Percentiles rank a stretch among this genome's conserved stretches.
These are phyloP conservation scores for Masticophis lateralis DNA, from an alignment of 2,797 vertebrate species.

Conservation along the genomic window DNA sequence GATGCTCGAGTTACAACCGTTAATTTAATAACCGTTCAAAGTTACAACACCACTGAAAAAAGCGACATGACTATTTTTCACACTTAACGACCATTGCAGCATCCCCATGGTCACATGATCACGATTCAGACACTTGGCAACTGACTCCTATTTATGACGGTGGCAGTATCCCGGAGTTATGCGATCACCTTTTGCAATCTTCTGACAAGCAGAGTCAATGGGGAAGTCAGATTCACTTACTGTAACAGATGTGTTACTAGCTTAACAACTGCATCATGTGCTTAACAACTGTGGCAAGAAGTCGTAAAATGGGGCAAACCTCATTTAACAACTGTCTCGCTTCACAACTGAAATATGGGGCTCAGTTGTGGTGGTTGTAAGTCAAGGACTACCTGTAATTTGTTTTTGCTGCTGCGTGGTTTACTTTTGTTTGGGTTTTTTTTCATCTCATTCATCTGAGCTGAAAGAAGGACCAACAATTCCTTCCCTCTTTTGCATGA, in stretches of 20 bases:
- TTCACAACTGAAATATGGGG: background rate
- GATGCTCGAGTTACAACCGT: background rate
- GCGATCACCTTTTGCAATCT: background rate
- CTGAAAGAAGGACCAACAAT: background rate
- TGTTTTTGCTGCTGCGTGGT: background rate
- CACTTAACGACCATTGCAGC: background rate
- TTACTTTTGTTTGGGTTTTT: background rate
- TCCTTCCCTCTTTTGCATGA: background rate
- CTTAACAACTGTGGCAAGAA: background rate
- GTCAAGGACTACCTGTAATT: background rate
- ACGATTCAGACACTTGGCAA: background rate
- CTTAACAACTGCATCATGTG: background rate
- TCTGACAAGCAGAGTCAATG: background rate
- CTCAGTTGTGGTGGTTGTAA: background rate
- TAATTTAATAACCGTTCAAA: background rate
- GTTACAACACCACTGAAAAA: background rate
- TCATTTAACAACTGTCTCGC: background rate
- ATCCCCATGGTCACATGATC: background rate
- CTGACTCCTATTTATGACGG: background rate
- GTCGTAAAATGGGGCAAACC: background rate
- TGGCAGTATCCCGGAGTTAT: no score
- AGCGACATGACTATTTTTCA: background rate
- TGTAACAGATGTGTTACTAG: background rate
- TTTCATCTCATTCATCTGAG: background rate
- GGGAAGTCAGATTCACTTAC: background rate